Percentiles rank a stretch among this genome's conserved stretches.
Conservation (phyloP, 2,888 invertebrate species). For the Sylvicola fuscatus region DNA sequence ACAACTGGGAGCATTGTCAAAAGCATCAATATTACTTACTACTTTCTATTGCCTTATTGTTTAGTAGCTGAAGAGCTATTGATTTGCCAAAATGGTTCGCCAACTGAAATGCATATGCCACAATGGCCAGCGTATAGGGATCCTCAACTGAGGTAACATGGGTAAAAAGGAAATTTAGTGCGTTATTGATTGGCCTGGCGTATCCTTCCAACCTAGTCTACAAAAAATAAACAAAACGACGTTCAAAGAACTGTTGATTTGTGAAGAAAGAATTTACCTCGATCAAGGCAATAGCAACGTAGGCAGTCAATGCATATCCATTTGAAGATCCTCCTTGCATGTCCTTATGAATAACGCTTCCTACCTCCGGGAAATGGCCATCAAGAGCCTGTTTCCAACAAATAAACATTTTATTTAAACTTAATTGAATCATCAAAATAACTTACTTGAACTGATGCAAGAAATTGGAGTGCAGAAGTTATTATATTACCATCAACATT, state of each 20-base stretch:
- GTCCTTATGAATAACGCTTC: slow-evolving; percentile 37
- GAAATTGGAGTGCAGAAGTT: slow-evolving; percentile 40
- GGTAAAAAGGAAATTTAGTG: slow-evolving; percentile 51
- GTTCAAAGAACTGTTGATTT: neutral
- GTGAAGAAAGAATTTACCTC: slow-evolving; percentile 27
- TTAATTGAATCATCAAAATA: too few species aligned
- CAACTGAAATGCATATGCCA: slow-evolving; percentile 34
- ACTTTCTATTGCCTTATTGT: slow-evolving; percentile 26
- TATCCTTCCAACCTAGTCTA: slow-evolving; percentile 23
- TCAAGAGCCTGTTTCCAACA: slow-evolving; percentile 41
- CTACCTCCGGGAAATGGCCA: slow-evolving; percentile 57
- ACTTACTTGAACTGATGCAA: too few species aligned
- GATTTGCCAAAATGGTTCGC: slow-evolving; percentile 29
- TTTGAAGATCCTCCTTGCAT: slow-evolving; percentile 53
- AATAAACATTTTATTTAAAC: slow-evolving; percentile 40
- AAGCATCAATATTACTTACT: slow-evolving; percentile 17
- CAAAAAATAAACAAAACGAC: too few species aligned
- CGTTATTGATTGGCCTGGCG: slow-evolving; percentile 51
- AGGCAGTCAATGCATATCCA: slow-evolving; percentile 52
- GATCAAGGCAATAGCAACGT: slow-evolving; percentile 43
- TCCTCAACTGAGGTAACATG: slow-evolving; percentile 37
- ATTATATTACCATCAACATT: slow-evolving; percentile 42
- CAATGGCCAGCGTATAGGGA: slow-evolving; percentile 34
- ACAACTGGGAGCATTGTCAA: too few species aligned
- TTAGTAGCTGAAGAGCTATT: slow-evolving; percentile 30